Evolutionary conservation across 1,140 invertebrate genomes (phyloP).

Genomic region (Galendromus occidentalis): DNA sequence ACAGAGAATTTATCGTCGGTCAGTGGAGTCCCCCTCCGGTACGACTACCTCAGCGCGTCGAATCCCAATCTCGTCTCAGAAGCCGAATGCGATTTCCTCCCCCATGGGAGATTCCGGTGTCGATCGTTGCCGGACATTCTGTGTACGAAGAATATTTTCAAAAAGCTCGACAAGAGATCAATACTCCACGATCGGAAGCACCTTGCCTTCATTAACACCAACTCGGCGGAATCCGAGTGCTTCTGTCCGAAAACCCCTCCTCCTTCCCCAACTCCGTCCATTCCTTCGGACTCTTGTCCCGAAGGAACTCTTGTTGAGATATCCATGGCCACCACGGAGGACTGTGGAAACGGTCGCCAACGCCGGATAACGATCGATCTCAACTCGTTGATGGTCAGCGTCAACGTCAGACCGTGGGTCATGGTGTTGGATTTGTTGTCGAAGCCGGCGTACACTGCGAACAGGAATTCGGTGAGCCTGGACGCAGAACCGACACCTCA

Average conservation of each 20-base stretch:
- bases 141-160: slow-evolving; percentile 1
- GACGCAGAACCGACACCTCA: background rate
- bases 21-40: background rate
- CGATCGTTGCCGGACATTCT: background rate
- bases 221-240: no score
- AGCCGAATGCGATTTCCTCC: background rate
- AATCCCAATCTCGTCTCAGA: background rate
- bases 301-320: background rate
- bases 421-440: slow-evolving; percentile 73
- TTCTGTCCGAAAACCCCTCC: background rate
- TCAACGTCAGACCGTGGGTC: slow-evolving; percentile 80
- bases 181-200: background rate
- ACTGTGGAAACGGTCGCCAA: slow-evolving; percentile 14
- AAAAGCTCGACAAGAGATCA: background rate
- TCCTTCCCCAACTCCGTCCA: background rate
- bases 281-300: background rate
- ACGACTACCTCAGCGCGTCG: background rate
- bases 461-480: background rate
- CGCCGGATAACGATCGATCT: slow-evolving; percentile 54
- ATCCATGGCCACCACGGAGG: background rate
- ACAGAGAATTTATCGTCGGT: background rate
- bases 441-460: slow-evolving; percentile 10
- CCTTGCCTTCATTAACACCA: no score
- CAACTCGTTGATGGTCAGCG: slow-evolving; percentile 66
- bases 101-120: background rate